Evolutionary conservation across 2,888 invertebrate genomes (phyloP), one percentile per base, ranked within the genome.

Genomic region (Trachelus tabidus): DNA sequence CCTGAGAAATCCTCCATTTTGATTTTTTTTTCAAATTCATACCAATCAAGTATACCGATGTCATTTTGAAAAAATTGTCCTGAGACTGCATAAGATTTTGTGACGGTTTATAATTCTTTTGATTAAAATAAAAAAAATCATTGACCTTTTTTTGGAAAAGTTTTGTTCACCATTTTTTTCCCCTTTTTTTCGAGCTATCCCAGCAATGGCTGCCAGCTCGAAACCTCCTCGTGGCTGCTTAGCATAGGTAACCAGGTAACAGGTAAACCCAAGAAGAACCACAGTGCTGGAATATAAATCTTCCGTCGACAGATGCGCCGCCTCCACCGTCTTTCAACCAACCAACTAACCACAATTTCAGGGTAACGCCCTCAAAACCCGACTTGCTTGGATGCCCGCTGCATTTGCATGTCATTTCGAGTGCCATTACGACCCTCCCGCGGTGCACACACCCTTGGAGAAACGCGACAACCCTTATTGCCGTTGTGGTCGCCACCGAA

Each of bases 241-340:
- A 71, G 71, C 71, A 71, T 71, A 71, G 71, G 71, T 71, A 71
- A 71, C 33, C 71, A 31, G 71, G 71, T 71, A 71, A 71, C 71
- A 71, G 71, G 71, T 71, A 71, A 71, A 71, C 31, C 71, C 71
- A 30, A 71, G 71, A 77, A 71, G 75, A 78, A 78, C 79, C 78
- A 34, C 78, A 75, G 76, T 75, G 75, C 74, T 79, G 82, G 85
- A 88, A 89, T 88, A 90, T 90, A 90, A 90, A 90, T 90, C 90
- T 90, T 88, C 83, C 80, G 87, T 86, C 84, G 90, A 90, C 90
- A 88, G 89, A 89, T 87, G 90, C 90, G 87, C 90, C 90, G 90
- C 90, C 90, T 87, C 88, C 89, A 83, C 86, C 83, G 84, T 84
- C 85, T 85, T 84, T 86, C 89, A 85, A 89, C 90, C 90, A 90